Base-by-base conservation (phyloP, 2,113 vertebrate genomes). In the Symphodus melops region DNA sequence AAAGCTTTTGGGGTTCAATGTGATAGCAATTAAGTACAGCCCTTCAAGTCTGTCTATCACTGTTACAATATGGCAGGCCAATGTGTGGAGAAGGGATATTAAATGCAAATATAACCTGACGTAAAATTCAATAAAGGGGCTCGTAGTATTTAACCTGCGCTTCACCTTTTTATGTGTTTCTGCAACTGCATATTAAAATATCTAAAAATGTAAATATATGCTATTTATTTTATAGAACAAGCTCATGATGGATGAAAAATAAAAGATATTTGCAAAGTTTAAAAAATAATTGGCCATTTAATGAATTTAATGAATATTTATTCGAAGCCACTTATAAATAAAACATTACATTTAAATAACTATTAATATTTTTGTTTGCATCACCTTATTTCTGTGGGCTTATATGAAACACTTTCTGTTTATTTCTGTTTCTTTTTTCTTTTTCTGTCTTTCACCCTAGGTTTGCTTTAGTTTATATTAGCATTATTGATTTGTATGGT, bases 21-120 rank as follows among this genome's bases (percentile, higher is more conserved):
- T 69, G 64, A 77, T 68, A 48, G 72, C 58, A 81, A 72, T 81
- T 75, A 33, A 5, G 28, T 33, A 80, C 46, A 74, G 64, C 49
- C 56, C 58, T 59, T 54, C 58, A 70, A 79, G 56, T 56, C 64
- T 63, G 84, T 60, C 77, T 77, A 42, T 85, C 82, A 82, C 68
- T 54, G 70, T 70, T 68, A 72, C 71, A 74, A 62, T 79, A 75
- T 52, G 75, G 39, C 61, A 84, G 51, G 39, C 19, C 51, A n/a
- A 64, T 53, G 56, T 73, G 72, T 56, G 73, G 64, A 48, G 70
- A 46, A 64, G 57, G 60, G 62, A 85, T 79, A 82, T 86, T 79
- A 84, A 86, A 86, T 82, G 72, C 78, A 89, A 87, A 88, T 86
- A 63, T 76, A 73, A 81, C 64, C 42, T 79, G 72, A 77, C 56